A percentile compares a stretch with the other conserved stretches of the same genome.
phyloP scores from a whole-genome alignment of 2,113 vertebrate genomes.

The Eulacestoma nigropectus region DNA sequence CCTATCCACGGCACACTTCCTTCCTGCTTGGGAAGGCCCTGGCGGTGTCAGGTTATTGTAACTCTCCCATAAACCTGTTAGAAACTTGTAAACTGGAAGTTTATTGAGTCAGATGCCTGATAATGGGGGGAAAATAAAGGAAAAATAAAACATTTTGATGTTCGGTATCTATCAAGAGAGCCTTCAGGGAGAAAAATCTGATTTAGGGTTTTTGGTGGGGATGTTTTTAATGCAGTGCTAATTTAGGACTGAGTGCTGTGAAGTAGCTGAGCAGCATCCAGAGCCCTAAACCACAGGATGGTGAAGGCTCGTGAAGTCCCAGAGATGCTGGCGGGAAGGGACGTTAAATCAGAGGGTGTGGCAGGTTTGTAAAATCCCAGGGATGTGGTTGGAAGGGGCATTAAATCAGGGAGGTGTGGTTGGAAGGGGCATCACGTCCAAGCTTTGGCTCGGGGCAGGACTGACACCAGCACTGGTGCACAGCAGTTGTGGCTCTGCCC shows the following conservation, averaged over 20 bases:
- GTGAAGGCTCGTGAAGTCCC: too few relatives aligned
- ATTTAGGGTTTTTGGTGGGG: neutral
- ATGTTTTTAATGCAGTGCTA: neutral
- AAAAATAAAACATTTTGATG: neutral
- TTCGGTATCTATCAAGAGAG: neutral
- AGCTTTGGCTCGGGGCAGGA: neutral
- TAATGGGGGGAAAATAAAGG: rapidly evolving
- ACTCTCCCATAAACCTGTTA: neutral
- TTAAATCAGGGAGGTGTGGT: neutral
- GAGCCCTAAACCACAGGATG: neutral
- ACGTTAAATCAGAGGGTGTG: neutral
- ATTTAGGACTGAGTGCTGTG: neutral
- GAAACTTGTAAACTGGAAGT: neutral
- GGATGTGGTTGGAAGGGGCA: neutral
- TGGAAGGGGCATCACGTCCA: neutral
- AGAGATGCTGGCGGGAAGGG: neutral
- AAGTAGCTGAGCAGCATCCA: neutral
- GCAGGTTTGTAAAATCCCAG: neutral
- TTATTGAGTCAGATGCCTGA: neutral
- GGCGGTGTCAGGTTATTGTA: neutral
- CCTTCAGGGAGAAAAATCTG: neutral
- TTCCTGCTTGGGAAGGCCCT: neutral
- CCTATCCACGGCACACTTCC: neutral
- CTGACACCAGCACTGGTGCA: neutral
- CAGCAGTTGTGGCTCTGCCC: neutral